These are phyloP conservation scores for Diplodus puntazzo DNA, from an alignment of 2,797 vertebrate genomes.

Conservation along the genomic window DNA sequence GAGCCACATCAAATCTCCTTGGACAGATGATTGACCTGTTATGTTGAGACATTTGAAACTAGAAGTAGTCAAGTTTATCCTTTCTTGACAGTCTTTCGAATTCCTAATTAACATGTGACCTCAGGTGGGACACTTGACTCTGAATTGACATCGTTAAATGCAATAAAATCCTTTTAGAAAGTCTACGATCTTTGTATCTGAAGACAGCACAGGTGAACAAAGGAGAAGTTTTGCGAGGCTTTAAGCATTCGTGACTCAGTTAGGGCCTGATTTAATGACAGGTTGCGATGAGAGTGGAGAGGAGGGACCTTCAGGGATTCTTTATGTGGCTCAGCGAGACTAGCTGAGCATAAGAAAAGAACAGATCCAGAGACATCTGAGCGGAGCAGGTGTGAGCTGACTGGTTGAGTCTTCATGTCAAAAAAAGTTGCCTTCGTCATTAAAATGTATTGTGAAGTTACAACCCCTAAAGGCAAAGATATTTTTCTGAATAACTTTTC, in stretches of 20 bases:
- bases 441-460: not conserved
- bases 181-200: slow-evolving; percentile 8
- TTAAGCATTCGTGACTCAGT: slow-evolving; percentile 35
- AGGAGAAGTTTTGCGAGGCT: slow-evolving; percentile 6
- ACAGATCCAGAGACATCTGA: slow-evolving; percentile 10
- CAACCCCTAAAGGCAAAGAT: not conserved
- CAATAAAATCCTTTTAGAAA: slow-evolving; percentile 3
- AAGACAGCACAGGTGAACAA: slow-evolving; percentile 16
- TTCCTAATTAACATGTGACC: slow-evolving; percentile 17
- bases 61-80: not conserved
- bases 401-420: not conserved
- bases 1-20: slow-evolving; percentile 6
- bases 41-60: slow-evolving; percentile 1
- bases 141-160: slow-evolving; percentile 6
- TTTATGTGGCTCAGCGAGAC: slow-evolving; percentile 20
- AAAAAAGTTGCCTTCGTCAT: not conserved
- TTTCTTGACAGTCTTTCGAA: slow-evolving; percentile 29
- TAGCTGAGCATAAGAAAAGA: slow-evolving; percentile 22
- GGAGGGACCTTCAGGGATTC: slow-evolving; percentile 39
- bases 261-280: slow-evolving; percentile 32
- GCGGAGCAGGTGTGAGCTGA: not conserved
- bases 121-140: not conserved
- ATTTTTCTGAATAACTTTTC: not conserved
- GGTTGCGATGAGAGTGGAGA: slow-evolving; percentile 6
- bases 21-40: slow-evolving; percentile 21